A percentile compares a stretch with the other conserved stretches of the same genome.
phyloP scores from a whole-genome alignment of 2,797 vertebrate species.

The Pseudochirops cupreus region DNA sequence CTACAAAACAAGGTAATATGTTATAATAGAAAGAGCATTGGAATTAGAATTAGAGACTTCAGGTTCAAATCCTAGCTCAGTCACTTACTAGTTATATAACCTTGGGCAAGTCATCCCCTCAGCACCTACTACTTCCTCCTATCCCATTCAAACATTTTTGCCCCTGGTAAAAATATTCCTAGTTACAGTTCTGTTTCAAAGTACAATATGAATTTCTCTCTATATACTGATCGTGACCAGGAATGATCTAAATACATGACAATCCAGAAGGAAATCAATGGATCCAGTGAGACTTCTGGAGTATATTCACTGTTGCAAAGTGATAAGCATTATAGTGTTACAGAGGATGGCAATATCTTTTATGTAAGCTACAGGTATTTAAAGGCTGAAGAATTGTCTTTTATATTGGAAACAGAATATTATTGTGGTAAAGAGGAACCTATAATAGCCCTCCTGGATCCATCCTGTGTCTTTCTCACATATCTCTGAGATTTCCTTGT shows the following conservation, averaged over 20 bases:
- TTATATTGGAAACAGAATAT: neutral
- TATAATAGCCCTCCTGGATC: neutral
- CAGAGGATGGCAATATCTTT: neutral
- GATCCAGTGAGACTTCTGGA: neutral
- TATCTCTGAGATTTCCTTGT: neutral
- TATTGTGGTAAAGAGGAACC: neutral
- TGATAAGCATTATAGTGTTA: neutral
- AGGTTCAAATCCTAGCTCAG: neutral
- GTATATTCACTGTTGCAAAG: neutral
- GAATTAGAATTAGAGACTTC: neutral
- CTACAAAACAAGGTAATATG: neutral
- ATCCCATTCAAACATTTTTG: neutral
- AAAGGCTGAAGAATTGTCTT: neutral
- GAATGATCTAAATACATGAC: neutral
- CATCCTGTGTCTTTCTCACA: neutral
- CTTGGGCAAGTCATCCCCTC: neutral
- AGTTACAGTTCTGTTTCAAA: neutral
- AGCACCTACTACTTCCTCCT: neutral
- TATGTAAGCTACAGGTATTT: neutral
- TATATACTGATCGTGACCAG: neutral
- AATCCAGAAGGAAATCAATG: neutral
- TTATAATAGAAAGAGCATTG: neutral
- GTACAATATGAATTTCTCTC: neutral
- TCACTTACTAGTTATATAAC: neutral
- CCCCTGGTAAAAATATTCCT: neutral